Base-by-base conservation (phyloP, 2,888 invertebrate species). In the Acleris emargana region DNA sequence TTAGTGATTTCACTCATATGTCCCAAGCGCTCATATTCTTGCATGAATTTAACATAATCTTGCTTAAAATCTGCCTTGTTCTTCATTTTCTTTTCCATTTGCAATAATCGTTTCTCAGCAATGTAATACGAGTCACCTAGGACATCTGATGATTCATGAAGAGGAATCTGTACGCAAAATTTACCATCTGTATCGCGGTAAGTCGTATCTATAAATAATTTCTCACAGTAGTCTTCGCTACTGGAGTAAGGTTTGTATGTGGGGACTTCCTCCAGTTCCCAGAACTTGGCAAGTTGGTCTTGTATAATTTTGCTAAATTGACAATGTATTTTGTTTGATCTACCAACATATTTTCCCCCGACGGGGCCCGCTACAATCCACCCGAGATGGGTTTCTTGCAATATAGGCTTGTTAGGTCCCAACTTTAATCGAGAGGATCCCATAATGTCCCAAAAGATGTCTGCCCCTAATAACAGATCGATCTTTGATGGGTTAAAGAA, bases 251-350 rank as follows among this genome's bases (percentile, higher is more conserved):
- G n/a, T 17, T 47, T 47, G n/a, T n/a, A 7, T 4, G 45, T 55
- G 42, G 54, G 54, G 22, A 43, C 16, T 42, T 55, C 43, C n/a
- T 55, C 54, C 20, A 55, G 16, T 38, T 55, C 54, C 54, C 54
- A 43, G 2, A 55, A 55, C 32, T 55, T 55, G 5, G n/a, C 20
- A n/a, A 55, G 43, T 43, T 55, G 54, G 13, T 55, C 42, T 22
- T 55, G 20, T 43, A 32, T 51, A n/a, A 13, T 25, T 28, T 25
- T 51, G 28, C 51, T 51, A 25, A 51, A 51, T 22, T 51, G 25
- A 6, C 51, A 51, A 5, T 51, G 51, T 28, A 51, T 22, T 51
- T 51, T 51, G 13, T n/a, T 51, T 25, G 51, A 6, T 9, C 16
- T 11, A 25, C n/a, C n/a, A 25, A 20, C 17, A 22, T 50, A 51